A percentile compares a stretch with the other conserved stretches of the same genome.
These are phyloP conservation scores for Auanema freiburgensis DNA, from an alignment of 2,888 invertebrate species.

Conservation along the genomic window DNA sequence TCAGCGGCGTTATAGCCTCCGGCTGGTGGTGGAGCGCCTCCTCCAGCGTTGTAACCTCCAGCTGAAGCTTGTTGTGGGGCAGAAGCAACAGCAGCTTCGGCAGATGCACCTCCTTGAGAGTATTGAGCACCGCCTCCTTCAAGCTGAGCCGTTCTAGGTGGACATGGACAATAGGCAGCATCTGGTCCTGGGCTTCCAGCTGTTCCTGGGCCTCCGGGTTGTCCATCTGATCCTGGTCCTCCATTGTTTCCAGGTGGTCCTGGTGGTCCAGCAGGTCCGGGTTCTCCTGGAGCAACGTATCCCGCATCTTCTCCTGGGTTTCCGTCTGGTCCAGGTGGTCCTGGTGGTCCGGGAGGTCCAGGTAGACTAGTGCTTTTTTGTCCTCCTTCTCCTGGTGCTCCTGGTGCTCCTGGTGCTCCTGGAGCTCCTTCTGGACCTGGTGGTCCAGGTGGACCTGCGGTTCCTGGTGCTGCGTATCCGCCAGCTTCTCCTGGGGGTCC, in stretches of 20 bases:
- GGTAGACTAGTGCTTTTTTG: background rate
- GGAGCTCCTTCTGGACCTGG: conserved; percentile 41
- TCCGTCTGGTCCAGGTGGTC: conserved; percentile 18
- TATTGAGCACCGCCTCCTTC: no score
- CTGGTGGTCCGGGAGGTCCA: conserved; percentile 19
- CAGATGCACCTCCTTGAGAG: no score
- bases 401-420: conserved; percentile 16
- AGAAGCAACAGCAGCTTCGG: no score
- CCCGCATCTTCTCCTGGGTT: conserved; percentile 14
- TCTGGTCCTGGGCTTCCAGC: conserved; percentile 48
- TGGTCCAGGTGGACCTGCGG: conserved; percentile 43
- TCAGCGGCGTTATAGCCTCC: no score
- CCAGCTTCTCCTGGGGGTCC: conserved; percentile 45
- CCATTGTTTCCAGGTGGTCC: conserved; percentile 19
- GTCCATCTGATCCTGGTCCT: conserved; percentile 14
- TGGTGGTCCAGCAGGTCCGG: background rate
- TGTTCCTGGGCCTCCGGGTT: conserved; percentile 42
- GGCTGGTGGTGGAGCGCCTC: no score
- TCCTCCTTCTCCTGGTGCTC: conserved; percentile 19
- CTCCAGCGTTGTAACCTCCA: no score
- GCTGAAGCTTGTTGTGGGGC: no score
- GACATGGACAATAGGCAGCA: no score
- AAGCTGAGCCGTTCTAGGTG: no score
- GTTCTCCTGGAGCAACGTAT: conserved; percentile 11
- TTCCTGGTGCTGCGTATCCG: conserved; percentile 43